phyloP scores from a whole-genome alignment of 1,140 invertebrate species.

The Aphidius gifuensis region DNA sequence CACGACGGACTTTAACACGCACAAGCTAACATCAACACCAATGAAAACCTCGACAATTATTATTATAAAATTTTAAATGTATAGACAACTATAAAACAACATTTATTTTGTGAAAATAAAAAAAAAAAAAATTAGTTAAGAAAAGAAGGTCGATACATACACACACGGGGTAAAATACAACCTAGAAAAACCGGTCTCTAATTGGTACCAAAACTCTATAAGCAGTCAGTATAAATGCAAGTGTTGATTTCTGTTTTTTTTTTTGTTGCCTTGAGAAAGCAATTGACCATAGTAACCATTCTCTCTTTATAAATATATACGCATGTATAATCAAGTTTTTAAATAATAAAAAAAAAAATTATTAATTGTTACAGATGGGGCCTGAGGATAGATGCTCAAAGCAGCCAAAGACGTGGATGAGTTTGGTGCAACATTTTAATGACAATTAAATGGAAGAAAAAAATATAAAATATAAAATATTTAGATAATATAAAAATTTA shows the following conservation, averaged over 20 bases:
- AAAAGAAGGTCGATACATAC: neutral
- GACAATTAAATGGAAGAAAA: constrained; percentile 1
- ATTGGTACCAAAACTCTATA: constrained; percentile 26
- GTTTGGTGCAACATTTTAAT: constrained; percentile 2
- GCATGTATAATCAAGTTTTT: neutral
- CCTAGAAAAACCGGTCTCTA: constrained; percentile 24
- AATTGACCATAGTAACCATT: too few species aligned
- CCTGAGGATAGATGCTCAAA: constrained; percentile 25
- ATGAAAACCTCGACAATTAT: too few species aligned
- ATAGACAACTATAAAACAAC: too few species aligned
- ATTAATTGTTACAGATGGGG: constrained; percentile 38
- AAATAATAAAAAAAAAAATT: constrained; percentile 3
- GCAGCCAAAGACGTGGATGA: constrained; percentile 20
- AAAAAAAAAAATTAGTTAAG: neutral
- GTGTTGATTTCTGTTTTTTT: constrained; percentile 14
- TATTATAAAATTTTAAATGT: too few species aligned
- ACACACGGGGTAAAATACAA: too few species aligned
- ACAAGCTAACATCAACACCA: too few species aligned
- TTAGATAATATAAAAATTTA: neutral
- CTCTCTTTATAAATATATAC: too few species aligned
- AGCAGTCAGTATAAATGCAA: constrained; percentile 11
- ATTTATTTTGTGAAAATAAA: neutral
- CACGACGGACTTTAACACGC: too few species aligned
- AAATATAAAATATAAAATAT: neutral
- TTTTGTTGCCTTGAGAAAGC: constrained; percentile 1